Conservation (phyloP, 2,888 invertebrate species). For the Rhopalosiphum nymphaeae region DNA sequence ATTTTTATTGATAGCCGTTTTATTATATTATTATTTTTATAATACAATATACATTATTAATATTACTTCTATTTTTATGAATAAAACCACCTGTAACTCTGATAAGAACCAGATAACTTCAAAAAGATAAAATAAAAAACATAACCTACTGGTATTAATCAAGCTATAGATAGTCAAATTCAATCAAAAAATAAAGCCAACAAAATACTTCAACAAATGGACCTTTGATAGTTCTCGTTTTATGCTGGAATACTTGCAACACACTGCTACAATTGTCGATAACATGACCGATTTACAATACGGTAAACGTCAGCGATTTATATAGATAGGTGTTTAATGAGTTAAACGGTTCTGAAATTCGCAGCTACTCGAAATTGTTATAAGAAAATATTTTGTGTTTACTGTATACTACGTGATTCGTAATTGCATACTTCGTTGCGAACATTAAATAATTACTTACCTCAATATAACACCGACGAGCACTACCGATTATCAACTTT, state of each 20-base stretch:
- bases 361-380: background rate
- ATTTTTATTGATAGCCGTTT: background rate
- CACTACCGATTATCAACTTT: background rate
- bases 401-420: background rate
- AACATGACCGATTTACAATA: too few species aligned
- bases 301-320: background rate
- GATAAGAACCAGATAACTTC: background rate
- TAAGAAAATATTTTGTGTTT: background rate
- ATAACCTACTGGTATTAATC: background rate
- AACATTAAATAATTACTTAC: background rate
- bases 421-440: background rate
- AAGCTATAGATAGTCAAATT: background rate
- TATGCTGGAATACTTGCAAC: background rate
- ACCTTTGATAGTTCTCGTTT: background rate
- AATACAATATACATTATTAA: background rate
- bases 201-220: background rate
- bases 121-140: background rate
- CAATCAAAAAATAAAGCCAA: background rate
- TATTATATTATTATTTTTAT: background rate
- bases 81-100: background rate
- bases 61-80: background rate
- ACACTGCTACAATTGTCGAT: background rate
- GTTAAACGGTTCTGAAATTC: background rate
- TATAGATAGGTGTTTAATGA: background rate
- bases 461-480: background rate